These are phyloP conservation scores for Hypsibius dujardini DNA, from an alignment of 1,140 invertebrate species.

Conservation along the genomic window DNA sequence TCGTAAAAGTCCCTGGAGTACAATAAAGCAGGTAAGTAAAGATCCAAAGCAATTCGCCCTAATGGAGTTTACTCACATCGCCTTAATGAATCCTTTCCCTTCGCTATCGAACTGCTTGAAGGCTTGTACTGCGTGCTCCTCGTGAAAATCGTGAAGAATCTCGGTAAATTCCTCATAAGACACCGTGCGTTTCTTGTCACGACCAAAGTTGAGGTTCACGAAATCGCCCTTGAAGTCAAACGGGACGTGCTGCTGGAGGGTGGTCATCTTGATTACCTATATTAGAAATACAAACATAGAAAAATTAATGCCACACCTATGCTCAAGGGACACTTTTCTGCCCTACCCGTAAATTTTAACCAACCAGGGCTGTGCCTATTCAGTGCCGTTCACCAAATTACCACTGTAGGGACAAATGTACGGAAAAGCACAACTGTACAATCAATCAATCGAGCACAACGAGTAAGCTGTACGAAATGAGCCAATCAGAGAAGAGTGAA, in stretches of 20 bases:
- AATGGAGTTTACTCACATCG: conserved; percentile 28
- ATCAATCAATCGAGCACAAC: too few relatives aligned
- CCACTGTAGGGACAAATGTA: too few relatives aligned
- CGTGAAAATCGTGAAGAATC: conserved; percentile 95
- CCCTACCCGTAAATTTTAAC: too few relatives aligned
- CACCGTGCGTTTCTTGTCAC: conserved; percentile 72
- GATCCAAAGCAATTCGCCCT: conserved; percentile 25
- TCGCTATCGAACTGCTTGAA: conserved; percentile 79
- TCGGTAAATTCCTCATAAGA: conserved; percentile 92
- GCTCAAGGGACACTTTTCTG: too few relatives aligned
- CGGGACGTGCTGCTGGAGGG: conserved; percentile 70
- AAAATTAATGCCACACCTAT: too few relatives aligned
- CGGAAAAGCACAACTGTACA: too few relatives aligned
- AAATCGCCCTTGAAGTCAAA: conserved; percentile 92
- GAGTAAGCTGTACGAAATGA: too few relatives aligned
- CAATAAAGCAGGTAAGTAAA: too few relatives aligned
- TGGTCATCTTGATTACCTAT: conserved; percentile 73
- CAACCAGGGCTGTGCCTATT: too few relatives aligned
- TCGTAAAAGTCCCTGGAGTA: conserved; percentile 64
- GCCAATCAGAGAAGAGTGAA: too few relatives aligned
- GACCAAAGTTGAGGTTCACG: conserved; percentile 89
- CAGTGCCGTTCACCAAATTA: too few relatives aligned
- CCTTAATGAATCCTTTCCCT: conserved; percentile 71
- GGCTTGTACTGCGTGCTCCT: conserved; percentile 96
- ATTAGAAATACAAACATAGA: too few relatives aligned